These are phyloP conservation scores for Danio aesculapii DNA, from an alignment of 2,797 vertebrate genomes.

Conservation along the genomic window DNA sequence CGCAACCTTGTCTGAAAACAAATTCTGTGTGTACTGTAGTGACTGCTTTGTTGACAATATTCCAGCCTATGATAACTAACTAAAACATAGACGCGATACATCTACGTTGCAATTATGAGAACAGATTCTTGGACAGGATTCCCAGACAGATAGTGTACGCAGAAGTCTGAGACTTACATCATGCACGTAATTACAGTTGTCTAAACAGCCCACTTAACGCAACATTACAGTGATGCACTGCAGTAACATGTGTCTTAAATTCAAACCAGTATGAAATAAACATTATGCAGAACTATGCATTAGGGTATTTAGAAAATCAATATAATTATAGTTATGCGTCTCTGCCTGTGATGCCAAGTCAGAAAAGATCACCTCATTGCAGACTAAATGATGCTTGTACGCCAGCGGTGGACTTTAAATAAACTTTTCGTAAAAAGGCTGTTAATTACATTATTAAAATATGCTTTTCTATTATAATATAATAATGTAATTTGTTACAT, in stretches of 20 bases:
- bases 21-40: neutral
- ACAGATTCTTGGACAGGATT: slow-evolving; percentile 24
- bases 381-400: slow-evolving; percentile 25
- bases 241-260: slow-evolving; percentile 21
- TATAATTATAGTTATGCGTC: slow-evolving; percentile 22
- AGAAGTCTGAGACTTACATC: slow-evolving; percentile 33
- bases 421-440: neutral
- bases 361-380: slow-evolving; percentile 30
- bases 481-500: neutral
- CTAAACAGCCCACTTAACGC: slow-evolving; percentile 38
- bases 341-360: slow-evolving; percentile 24
- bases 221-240: slow-evolving; percentile 9
- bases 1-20: neutral
- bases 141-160: slow-evolving; percentile 37
- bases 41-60: neutral
- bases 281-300: slow-evolving; percentile 33
- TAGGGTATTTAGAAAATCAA: slow-evolving; percentile 30
- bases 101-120: slow-evolving; percentile 1
- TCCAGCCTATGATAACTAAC: neutral
- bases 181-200: slow-evolving; percentile 43
- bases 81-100: neutral
- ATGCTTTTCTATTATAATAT: neutral
- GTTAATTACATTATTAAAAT: neutral
- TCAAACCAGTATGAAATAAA: slow-evolving; percentile 38
- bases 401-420: neutral